Percentiles rank a stretch among this genome's conserved stretches.
These are phyloP conservation scores for Drosophila aff. DNA, from an alignment of 1,140 invertebrate species.

Conservation along the genomic window DNA sequence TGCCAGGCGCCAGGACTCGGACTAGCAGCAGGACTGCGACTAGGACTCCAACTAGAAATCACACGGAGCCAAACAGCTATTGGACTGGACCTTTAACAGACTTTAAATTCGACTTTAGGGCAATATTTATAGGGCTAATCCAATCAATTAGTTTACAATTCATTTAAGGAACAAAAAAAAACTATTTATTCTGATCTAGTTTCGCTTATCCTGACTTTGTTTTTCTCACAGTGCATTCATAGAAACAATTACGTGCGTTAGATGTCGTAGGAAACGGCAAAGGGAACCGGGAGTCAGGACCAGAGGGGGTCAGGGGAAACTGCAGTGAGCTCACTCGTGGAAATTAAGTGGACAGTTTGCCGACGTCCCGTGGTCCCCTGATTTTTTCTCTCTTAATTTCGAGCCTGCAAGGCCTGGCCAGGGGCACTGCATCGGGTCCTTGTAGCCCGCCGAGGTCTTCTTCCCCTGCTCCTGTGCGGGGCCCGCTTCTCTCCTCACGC, in stretches of 20 bases:
- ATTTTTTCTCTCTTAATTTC: constrained; percentile 27
- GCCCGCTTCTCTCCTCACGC: constrained; percentile 29
- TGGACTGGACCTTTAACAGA: neutral
- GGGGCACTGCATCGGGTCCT: constrained; percentile 37
- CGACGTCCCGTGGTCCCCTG: neutral
- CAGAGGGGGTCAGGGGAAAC: neutral
- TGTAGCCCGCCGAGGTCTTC: constrained; percentile 16
- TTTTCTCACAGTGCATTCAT: constrained; percentile 17
- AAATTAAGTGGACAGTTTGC: constrained; percentile 76
- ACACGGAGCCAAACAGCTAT: neutral
- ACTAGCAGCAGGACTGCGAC: constrained; percentile 18
- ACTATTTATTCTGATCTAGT: too few relatives aligned
- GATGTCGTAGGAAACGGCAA: constrained; percentile 35
- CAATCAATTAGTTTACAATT: neutral
- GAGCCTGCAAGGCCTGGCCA: neutral
- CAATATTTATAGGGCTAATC: neutral
- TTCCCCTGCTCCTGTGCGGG: neutral
- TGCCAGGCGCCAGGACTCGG: constrained; percentile 46
- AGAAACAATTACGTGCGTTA: constrained; percentile 82
- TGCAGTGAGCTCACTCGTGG: constrained; percentile 65
- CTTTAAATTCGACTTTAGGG: neutral
- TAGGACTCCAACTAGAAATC: constrained; percentile 15
- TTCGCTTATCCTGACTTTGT: neutral
- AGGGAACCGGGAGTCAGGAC: neutral
- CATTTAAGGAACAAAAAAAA: neutral